Evolutionary conservation across 37 sponge, comb jelly and placozoan species (phyloP), one percentile per base, ranked within the genome.

Genomic region (Halisarca cf. caerulea): DNA sequence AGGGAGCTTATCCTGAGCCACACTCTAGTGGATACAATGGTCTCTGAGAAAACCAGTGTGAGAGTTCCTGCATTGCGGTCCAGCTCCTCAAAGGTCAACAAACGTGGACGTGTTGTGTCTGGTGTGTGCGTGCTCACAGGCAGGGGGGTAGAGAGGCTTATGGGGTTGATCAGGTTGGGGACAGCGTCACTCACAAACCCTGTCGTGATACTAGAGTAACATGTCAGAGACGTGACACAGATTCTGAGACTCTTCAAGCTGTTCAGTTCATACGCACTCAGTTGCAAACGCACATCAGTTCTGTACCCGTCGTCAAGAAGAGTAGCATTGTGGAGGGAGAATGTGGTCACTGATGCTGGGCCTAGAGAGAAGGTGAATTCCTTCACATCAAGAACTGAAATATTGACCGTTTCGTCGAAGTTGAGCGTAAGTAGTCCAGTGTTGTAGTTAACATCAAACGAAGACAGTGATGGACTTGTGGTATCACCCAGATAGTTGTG

Each of bases 391-490:
- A 91, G 17, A 6, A 84, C 78, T 21, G 45, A 28, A 17, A 85
- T 57, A 57, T 85, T 42, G 0, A 96, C 89, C 8, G 92, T 91
- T 70, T 96, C 97, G 82, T 91, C 89, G 83, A 93, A 96, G 14
- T 23, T 68, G 27, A 96, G 37, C 3, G 78, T 89, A 58, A 96
- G 58, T 0, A 82, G 72, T 14, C 94, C 94, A 15, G 57, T 59
- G 74, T 92, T 69, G 38, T 85, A 89, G 61, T 90, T 81, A 33
- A 96, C 77, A 35, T 86, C 71, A 62, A 89, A 96, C 6, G 69
- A 38, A 3, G 62, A 43, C 27, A 96, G 30, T 2, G 60, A 37
- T 0, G 97, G 94, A 23, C 86, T 80, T 38, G 85, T 91, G 34
- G 54, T 51, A 59, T 96, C 97, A 2, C 42, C 40, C 24, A 59